phyloP scores from a whole-genome alignment of 2,113 vertebrate genomes.

The Myotis davidii region DNA sequence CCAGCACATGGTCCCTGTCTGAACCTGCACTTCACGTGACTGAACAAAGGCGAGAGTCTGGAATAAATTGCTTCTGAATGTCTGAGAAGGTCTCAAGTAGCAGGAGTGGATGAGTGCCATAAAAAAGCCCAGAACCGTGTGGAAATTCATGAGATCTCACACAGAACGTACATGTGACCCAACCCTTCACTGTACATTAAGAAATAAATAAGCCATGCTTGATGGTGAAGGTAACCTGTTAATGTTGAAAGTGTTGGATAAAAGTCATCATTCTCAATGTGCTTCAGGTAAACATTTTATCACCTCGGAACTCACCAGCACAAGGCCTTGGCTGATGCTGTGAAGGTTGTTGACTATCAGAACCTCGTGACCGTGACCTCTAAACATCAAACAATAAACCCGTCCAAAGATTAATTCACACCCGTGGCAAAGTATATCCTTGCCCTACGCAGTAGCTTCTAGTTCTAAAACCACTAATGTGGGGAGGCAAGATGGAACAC shows the following conservation, averaged over 20 bases:
- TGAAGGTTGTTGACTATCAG: slow-evolving; percentile 42
- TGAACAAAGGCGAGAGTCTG: background rate
- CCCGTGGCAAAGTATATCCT: slow-evolving; percentile 1
- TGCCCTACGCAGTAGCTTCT: background rate
- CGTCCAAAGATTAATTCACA: slow-evolving; percentile 60
- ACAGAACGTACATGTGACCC: background rate
- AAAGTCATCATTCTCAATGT: slow-evolving; percentile 19
- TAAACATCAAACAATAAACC: slow-evolving; percentile 49
- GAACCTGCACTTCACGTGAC: background rate
- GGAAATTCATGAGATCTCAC: slow-evolving; percentile 22
- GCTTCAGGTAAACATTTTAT: slow-evolving; percentile 57
- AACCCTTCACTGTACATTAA: slow-evolving; percentile 1
- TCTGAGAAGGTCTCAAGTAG: background rate
- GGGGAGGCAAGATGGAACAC: background rate
- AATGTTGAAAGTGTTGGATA: background rate
- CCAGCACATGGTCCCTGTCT: background rate
- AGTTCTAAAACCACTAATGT: background rate
- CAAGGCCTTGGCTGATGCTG: background rate
- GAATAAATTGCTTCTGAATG: background rate
- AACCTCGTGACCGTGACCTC: background rate
- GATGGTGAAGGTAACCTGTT: background rate
- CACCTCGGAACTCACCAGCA: background rate
- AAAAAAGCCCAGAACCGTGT: background rate
- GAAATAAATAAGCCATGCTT: background rate
- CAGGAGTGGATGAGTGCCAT: background rate